Conservation (phyloP, 2,888 invertebrate genomes). For the Stomorhina lunata region DNA sequence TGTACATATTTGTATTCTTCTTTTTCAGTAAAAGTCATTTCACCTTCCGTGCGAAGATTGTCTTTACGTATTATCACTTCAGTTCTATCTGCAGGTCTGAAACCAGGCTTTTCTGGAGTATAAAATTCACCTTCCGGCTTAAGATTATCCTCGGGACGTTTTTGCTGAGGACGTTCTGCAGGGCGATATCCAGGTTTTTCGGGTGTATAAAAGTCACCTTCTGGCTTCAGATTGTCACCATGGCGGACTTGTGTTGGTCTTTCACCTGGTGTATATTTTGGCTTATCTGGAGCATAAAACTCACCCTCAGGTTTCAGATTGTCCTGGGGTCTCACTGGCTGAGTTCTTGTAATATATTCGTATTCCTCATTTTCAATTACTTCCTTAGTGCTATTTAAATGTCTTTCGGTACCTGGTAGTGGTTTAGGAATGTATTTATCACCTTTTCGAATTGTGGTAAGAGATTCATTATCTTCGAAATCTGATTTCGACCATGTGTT, state of each 20-base stretch:
- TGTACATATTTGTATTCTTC: slow-evolving; percentile 80
- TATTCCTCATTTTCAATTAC: slow-evolving; percentile 80
- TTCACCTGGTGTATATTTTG: too few relatives aligned
- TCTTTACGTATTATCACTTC: slow-evolving; percentile 80
- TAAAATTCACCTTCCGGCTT: too few relatives aligned
- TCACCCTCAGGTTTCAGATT: slow-evolving; percentile 83
- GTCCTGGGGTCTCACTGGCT: slow-evolving; percentile 78
- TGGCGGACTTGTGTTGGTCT: too few relatives aligned
- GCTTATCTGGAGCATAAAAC: too few relatives aligned
- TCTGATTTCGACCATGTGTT: slow-evolving; percentile 78
- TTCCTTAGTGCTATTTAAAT: slow-evolving; percentile 78
- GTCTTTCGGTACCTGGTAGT: slow-evolving; percentile 69
- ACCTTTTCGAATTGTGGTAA: slow-evolving; percentile 30
- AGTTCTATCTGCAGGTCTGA: too few relatives aligned
- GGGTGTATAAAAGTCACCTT: too few relatives aligned
- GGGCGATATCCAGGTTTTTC: too few relatives aligned
- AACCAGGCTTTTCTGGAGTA: too few relatives aligned
- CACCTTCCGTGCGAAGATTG: slow-evolving; percentile 82
- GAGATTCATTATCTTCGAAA: slow-evolving; percentile 66
- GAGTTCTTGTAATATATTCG: slow-evolving; percentile 77
- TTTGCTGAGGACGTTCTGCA: too few relatives aligned
- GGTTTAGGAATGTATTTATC: slow-evolving; percentile 50
- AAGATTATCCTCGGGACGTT: too few relatives aligned
- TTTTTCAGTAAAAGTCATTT: slow-evolving; percentile 81
- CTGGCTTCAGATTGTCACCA: too few relatives aligned